Evolutionary conservation across 2,888 invertebrate genomes (phyloP), one percentile per base, ranked within the genome.

Genomic region (Heteromurus nitidus): DNA sequence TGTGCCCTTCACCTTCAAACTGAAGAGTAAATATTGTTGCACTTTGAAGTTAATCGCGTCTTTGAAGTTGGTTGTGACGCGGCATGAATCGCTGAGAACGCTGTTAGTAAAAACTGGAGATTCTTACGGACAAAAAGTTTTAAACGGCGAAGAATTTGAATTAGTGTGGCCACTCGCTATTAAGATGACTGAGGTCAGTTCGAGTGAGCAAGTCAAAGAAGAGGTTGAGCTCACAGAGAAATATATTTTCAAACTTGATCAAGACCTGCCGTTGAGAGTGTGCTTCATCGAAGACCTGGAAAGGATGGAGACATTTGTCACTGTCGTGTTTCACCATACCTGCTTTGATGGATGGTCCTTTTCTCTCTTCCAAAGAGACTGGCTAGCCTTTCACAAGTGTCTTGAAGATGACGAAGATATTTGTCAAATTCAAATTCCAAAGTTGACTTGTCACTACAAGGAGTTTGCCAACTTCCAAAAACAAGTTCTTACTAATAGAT

Each of bases 311-410:
- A 31, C 3, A 28, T 24, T 65, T 13, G 11, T 65, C 22, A 42
- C 20, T 42, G 24, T 65, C 20, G 73, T 73, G 5, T 67, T 73
- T 31, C 73, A 73, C 26, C 73, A 73, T 64, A 73, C 60, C 47
- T 67, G 64, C 47, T 73, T 73, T 28, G 73, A 73, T 44, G 73
- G 73, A 24, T 36, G 73, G 62, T 73, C 73, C 24, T 73, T 64
- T 18, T 11, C 18, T 13, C 13, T 73, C 9, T 73, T 64, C 13
- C 62, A 5, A 3, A 3, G 22, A n/a, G 62, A 73, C 16, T 64
- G 53, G 31, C 3, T n/a, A 7, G 3, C 9, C 7, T 58, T 55
- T 24, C 58, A 70, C 58, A n/a, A n/a, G n/a, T n/a, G n/a, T n/a
- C 7, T 47, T 44, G 42, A 16, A 53, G 18, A 18, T 18, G 18